These are phyloP conservation scores for Pollachius pollachius DNA, from an alignment of 2,113 vertebrate genomes.

Conservation along the genomic window DNA sequence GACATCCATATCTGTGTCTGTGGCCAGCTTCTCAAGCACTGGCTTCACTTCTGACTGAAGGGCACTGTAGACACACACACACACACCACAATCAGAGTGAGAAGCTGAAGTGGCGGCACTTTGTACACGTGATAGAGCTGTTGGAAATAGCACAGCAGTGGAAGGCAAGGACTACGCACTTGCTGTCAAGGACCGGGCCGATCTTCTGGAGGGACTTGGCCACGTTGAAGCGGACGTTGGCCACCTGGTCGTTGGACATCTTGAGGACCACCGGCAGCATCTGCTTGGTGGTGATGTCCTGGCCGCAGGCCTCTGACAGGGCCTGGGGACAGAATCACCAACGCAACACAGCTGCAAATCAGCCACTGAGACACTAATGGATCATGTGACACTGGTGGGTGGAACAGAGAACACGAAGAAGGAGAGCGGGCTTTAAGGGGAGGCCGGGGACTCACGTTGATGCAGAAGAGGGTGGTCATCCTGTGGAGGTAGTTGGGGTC, in stretches of 20 bases:
- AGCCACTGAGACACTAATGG: background rate
- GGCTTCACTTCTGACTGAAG: conserved; percentile 86
- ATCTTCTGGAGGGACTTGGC: conserved; percentile 91
- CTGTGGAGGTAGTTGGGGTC: conserved; percentile 90
- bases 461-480: conserved; percentile 92
- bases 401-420: background rate
- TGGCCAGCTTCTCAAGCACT: conserved; percentile 82
- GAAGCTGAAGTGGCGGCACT: too few relatives aligned
- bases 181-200: conserved; percentile 81
- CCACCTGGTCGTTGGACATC: conserved; percentile 90
- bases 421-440: background rate
- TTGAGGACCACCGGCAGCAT: conserved; percentile 89
- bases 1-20: conserved; percentile 88
- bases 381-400: background rate
- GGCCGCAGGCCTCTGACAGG: conserved; percentile 83
- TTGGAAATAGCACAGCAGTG: too few relatives aligned
- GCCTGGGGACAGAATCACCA: conserved; percentile 57
- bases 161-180: conserved; percentile 56
- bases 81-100: background rate
- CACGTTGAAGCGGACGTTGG: conserved; percentile 91
- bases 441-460: conserved; percentile 77
- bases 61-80: conserved; percentile 64
- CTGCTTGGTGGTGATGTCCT: conserved; percentile 89
- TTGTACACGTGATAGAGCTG: too few relatives aligned
- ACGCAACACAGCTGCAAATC: background rate